Evolutionary conservation across 1,140 invertebrate genomes (phyloP), one percentile per base, ranked within the genome.

Genomic region (Drosophila arizonae): DNA sequence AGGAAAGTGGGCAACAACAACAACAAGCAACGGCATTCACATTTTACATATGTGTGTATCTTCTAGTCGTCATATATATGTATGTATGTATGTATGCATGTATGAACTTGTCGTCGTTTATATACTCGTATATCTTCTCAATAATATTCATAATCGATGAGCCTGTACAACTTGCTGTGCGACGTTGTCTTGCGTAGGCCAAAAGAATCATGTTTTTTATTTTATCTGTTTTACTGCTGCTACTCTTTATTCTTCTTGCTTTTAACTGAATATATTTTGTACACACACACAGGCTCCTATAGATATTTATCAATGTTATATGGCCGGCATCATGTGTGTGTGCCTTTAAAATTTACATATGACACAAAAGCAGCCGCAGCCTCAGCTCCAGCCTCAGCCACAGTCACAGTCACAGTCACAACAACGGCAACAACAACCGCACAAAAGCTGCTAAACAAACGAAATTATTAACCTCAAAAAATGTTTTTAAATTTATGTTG

Each of bases 141-240:
- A 87, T 87, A 81, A 87, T 68, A 51, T 56, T 67, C 77, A 81
- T 86, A 86, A 87, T 81, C 82, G 79, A 86, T 85, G 74, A 86
- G 80, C 82, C 68, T 75, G 81, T 54, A 74, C 55, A 85, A 86
- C 81, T 86, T 87, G 81, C 86, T 86, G 81, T 78, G 72, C 54
- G 46, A 55, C 33, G 48, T 41, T 52, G 26, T 21, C 48, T 45
- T 24, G 75, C 58, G 75, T 75, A 76, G 81, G 67, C 70, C 60
- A 72, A 72, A 84, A 81, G 81, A 86, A 86, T 86, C 81, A 81
- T 48, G 81, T 55, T 81, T 78, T 15, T 41, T 13, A 2, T 39
- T 39, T 39, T 39, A 13, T 39, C 36, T 39, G 36, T 39, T 36
- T 36, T 36, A 36, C 33, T 36, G 33, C 33, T 39, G 33, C 21